Percentiles rank a stretch among this genome's conserved stretches.
These are phyloP conservation scores for Vireo griseus DNA, from an alignment of 2,797 vertebrate species.

Conservation along the genomic window DNA sequence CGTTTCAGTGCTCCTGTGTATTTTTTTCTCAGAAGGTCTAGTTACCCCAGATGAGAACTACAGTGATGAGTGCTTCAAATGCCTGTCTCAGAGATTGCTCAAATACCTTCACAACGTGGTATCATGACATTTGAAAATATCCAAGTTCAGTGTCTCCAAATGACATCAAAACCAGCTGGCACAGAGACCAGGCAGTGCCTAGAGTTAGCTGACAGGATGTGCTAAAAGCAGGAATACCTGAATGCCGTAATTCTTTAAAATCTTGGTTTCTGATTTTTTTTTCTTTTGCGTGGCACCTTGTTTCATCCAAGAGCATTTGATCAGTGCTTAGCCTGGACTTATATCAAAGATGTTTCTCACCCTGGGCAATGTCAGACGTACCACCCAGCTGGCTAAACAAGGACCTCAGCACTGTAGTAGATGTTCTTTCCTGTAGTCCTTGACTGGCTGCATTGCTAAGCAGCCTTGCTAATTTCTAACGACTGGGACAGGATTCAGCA, in stretches of 20 bases:
- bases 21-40: background rate
- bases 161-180: background rate
- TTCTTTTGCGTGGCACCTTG: background rate
- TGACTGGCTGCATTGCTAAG: background rate
- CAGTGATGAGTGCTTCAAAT: background rate
- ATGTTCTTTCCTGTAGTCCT: background rate
- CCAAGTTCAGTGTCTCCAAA: background rate
- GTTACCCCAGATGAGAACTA: background rate
- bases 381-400: background rate
- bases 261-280: background rate
- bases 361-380: background rate
- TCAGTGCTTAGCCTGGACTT: background rate
- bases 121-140: background rate
- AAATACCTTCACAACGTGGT: background rate
- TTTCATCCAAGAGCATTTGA: background rate
- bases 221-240: background rate
- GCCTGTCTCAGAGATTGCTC: background rate
- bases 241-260: background rate
- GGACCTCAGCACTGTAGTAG: background rate
- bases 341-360: background rate
- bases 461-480: background rate
- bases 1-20: background rate
- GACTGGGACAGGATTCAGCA: background rate
- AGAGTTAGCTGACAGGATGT: background rate
- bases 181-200: background rate